These are phyloP conservation scores for Agrochola circellaris DNA, from an alignment of 2,888 invertebrate species.

Conservation along the genomic window DNA sequence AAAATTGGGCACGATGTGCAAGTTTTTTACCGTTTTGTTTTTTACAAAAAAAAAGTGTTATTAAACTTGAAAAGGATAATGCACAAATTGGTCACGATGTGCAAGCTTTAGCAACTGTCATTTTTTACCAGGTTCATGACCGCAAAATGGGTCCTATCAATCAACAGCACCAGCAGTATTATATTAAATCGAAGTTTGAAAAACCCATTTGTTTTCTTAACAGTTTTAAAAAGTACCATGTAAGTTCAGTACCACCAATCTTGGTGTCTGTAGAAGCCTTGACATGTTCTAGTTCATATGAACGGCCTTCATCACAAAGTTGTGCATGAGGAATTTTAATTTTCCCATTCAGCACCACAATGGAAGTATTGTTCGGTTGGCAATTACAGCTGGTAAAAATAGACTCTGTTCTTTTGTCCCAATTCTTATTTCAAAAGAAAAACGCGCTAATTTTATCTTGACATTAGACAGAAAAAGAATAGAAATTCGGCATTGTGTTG, in stretches of 20 bases:
- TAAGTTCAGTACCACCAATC: conserved; percentile 5
- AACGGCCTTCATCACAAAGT: conserved; percentile 63
- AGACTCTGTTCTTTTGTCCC: conserved; percentile 32
- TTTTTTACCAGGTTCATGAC: conserved; percentile 20
- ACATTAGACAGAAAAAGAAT: conserved; percentile 2
- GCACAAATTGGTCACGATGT: background rate
- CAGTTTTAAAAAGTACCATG: background rate
- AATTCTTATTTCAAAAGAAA: conserved; percentile 47
- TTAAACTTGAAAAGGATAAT: background rate
- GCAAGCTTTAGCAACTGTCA: conserved; percentile 6
- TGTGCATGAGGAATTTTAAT: conserved; percentile 69
- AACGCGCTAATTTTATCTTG: conserved; percentile 13
- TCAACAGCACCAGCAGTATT: conserved; percentile 13
- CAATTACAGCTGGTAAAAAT: conserved; percentile 44
- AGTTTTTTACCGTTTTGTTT: background rate
- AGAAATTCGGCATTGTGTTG: conserved; percentile 16
- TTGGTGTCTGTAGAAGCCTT: conserved; percentile 55
- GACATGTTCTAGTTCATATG: conserved; percentile 70
- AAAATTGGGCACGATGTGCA: background rate
- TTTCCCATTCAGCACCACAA: conserved; percentile 65
- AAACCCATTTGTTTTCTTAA: background rate
- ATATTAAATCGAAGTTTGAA: background rate
- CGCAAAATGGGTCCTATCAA: conserved; percentile 23
- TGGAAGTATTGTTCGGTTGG: conserved; percentile 61
- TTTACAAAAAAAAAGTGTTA: background rate